These are phyloP conservation scores for Schizotus pectinicornis DNA, from an alignment of 2,888 invertebrate genomes.

Conservation along the genomic window DNA sequence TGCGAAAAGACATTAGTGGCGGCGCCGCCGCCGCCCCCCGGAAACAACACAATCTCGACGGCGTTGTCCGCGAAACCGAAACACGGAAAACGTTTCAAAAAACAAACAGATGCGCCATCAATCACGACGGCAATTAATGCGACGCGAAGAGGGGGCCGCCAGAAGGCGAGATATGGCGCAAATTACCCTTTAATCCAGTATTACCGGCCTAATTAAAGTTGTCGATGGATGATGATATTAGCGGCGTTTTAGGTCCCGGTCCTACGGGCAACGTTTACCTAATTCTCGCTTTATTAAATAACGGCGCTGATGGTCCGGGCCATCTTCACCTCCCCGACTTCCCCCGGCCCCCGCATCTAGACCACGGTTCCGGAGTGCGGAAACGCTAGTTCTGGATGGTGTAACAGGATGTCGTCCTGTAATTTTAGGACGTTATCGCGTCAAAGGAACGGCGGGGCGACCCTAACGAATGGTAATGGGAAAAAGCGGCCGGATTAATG, in stretches of 20 bases:
- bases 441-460: too few relatives aligned
- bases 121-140: conserved; percentile 35
- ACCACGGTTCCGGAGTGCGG: too few relatives aligned
- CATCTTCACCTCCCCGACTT: neutral
- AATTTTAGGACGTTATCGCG: too few relatives aligned
- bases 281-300: conserved; percentile 36
- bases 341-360: too few relatives aligned
- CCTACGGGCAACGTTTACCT: conserved; percentile 34
- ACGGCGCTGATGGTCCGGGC: conserved; percentile 18
- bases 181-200: conserved; percentile 36
- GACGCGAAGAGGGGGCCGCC: conserved; percentile 17
- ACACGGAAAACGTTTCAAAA: conserved; percentile 36
- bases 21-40: too few relatives aligned
- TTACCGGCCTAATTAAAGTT: conserved; percentile 36
- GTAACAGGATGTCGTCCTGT: too few relatives aligned
- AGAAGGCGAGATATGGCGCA: conserved; percentile 31
- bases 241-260: conserved; percentile 27
- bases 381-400: too few relatives aligned
- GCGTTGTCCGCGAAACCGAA: conserved; percentile 6
- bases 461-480: too few relatives aligned
- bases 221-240: conserved; percentile 36
- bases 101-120: conserved; percentile 31
- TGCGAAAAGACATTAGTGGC: too few relatives aligned
- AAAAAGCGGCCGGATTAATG: too few relatives aligned
- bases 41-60: too few relatives aligned